A percentile compares a stretch with the other conserved stretches of the same genome.
These are phyloP conservation scores for Diaperis boleti DNA, from an alignment of 2,888 invertebrate species.

Conservation along the genomic window DNA sequence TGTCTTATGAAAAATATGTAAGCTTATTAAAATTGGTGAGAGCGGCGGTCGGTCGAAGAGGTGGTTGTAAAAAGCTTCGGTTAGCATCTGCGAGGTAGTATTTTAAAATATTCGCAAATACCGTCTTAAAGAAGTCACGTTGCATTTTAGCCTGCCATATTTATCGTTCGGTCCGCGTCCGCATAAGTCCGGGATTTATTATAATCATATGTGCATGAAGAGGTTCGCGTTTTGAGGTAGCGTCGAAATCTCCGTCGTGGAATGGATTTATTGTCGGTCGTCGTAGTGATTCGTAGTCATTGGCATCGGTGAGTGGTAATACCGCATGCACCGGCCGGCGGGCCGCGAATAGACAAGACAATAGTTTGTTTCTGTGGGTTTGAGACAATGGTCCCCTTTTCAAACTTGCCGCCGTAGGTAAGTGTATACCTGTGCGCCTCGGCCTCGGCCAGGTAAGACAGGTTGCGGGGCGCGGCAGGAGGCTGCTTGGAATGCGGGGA, in stretches of 20 bases:
- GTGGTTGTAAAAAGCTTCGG: neutral
- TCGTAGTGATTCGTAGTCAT: neutral
- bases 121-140: conserved; percentile 58
- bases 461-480: conserved; percentile 62
- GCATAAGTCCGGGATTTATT: conserved; percentile 59
- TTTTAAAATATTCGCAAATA: conserved; percentile 56
- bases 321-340: no score
- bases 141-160: conserved; percentile 59
- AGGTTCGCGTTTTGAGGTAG: conserved; percentile 22
- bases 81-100: conserved; percentile 26
- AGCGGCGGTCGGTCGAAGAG: no score
- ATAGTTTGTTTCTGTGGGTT: conserved; percentile 63
- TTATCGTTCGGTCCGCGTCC: conserved; percentile 56
- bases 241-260: conserved; percentile 35
- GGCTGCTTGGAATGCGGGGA: conserved; percentile 66
- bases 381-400: conserved; percentile 60
- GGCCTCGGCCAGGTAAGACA: conserved; percentile 55
- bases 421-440: conserved; percentile 53
- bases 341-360: conserved; percentile 64
- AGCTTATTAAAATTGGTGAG: neutral
- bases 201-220: conserved; percentile 54
- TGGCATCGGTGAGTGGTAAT: conserved; percentile 15
- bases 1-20: no score
- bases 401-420: conserved; percentile 58
- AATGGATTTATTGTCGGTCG: conserved; percentile 31